These are phyloP conservation scores for Leptinotarsa tumamoca DNA, from an alignment of 2,888 invertebrate species.

Conservation along the genomic window DNA sequence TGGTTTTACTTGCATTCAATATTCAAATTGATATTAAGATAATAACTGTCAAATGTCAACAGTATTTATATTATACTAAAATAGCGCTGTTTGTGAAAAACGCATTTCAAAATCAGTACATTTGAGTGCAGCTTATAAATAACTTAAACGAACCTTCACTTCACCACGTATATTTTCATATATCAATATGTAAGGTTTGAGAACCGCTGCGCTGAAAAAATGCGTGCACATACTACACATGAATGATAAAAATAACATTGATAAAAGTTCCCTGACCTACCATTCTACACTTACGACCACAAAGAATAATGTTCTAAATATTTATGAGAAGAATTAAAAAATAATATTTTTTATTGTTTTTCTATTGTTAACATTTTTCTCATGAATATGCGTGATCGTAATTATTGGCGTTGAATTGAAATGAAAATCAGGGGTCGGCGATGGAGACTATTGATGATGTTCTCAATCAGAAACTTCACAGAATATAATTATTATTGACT, in stretches of 20 bases:
- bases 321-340: conserved; percentile 44
- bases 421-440: conserved; percentile 25
- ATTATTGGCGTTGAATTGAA: conserved; percentile 25
- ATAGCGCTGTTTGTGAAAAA: background rate
- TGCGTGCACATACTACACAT: conserved; percentile 39
- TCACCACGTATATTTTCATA: background rate
- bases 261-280: conserved; percentile 66
- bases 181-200: conserved; percentile 37
- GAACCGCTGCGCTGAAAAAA: conserved; percentile 45
- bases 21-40: too few species aligned
- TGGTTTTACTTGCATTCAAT: too few species aligned
- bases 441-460: background rate
- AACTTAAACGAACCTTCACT: background rate
- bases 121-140: background rate
- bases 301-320: conserved; percentile 57
- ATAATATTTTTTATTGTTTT: conserved; percentile 35
- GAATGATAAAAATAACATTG: conserved; percentile 58
- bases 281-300: conserved; percentile 53
- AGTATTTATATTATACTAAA: too few species aligned
- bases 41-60: too few species aligned
- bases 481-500: too few species aligned
- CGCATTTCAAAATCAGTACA: background rate
- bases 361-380: conserved; percentile 44
- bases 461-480: background rate
- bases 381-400: conserved; percentile 40